Evolutionary conservation across 1,140 invertebrate genomes (phyloP), one percentile per base, ranked within the genome.

Genomic region (Diprion similis): DNA sequence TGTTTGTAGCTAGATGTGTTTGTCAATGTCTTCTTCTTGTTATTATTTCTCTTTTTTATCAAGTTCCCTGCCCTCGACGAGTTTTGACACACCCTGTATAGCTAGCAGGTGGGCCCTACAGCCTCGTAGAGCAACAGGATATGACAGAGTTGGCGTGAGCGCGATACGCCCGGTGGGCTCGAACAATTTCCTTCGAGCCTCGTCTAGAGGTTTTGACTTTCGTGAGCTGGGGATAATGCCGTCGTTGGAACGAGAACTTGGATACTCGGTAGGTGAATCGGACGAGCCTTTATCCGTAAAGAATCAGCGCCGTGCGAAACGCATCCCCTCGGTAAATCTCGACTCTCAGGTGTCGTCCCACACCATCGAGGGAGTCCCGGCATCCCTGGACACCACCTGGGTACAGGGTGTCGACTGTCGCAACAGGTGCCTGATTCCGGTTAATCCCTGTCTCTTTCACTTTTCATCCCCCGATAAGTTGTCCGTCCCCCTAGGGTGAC

Each of bases 351-450:
- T 37, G 24, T 37, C 24, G 24, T 37, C 24, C 24, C 24, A 37
- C 24, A 37, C 24, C 24, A 6, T 37, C 24, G 24, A 37, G 24
- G 24, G 24, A 37, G 1, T 37, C 24, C 1, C 24, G 24, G 2
- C 51, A 13, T 15, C n/a, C 51, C 9, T 59, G 51, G 24, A 59
- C 11, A 59, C 24, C 24, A 37, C 24, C 24, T 37, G 24, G 24
- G 1, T 17, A 15, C 51, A 9, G 51, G 11, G 51, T 59, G 51
- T 59, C 51, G 51, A 13, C 51, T 59, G 11, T 59, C 51, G 51
- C 51, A 59, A 59, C 51, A 59, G 51, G 51, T 59, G 51, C 51
- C 11, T 59, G 51, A 59, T 59, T 59, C 51, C 11, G 51, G 51
- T 59, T 59, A 59, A 59, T 59, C 51, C 51, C 51, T 17, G 11